A percentile compares a stretch with the other conserved stretches of the same genome.
Conservation (phyloP, 2,888 invertebrate species). For the Trisateles emortualis region DNA sequence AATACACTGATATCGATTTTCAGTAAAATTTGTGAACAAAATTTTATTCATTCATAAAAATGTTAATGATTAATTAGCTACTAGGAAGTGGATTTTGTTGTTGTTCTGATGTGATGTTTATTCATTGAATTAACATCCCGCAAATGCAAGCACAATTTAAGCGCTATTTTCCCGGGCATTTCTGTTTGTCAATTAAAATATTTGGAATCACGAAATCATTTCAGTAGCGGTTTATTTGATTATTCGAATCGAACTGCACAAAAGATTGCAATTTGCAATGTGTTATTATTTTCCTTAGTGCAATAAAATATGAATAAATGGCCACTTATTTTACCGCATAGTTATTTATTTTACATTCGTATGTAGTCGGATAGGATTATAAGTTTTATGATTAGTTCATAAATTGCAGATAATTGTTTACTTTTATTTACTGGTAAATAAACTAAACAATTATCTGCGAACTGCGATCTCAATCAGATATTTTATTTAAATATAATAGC, state of each 20-base stretch:
- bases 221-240: conserved; percentile 77
- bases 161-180: conserved; percentile 77
- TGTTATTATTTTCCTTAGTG: conserved; percentile 50
- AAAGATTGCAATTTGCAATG: conserved; percentile 63
- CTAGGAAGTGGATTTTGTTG: conserved; percentile 66
- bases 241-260: conserved; percentile 63
- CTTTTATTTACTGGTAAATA: too few species aligned
- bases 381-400: too few species aligned
- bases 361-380: too few species aligned
- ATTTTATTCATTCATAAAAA: conserved; percentile 33
- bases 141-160: conserved; percentile 82
- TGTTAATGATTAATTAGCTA: conserved; percentile 38
- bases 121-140: conserved; percentile 79
- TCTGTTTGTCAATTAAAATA: conserved; percentile 86
- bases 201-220: conserved; percentile 83
- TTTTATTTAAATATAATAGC: too few species aligned
- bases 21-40: too few species aligned
- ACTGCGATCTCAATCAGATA: too few species aligned
- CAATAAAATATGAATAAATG: conserved; percentile 8
- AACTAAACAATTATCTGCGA: too few species aligned
- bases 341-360: too few species aligned
- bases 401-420: too few species aligned
- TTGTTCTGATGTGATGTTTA: conserved; percentile 74
- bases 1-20: too few species aligned
- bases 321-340: too few species aligned